These are phyloP conservation scores for Coreoperca whiteheadi DNA, from an alignment of 2,113 vertebrate species.

Conservation along the genomic window DNA sequence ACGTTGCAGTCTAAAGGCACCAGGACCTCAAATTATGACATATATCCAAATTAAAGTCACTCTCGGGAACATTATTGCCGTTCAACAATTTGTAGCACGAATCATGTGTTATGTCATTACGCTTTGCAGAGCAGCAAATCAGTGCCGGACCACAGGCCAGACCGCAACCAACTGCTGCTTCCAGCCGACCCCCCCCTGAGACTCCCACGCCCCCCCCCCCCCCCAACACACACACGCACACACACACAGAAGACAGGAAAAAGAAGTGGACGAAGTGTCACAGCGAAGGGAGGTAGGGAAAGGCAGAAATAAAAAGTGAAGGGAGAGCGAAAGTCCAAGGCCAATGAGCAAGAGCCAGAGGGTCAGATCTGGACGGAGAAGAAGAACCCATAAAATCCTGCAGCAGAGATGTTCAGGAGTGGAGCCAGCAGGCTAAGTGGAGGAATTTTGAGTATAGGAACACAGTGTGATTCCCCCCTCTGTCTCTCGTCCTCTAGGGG, in stretches of 20 bases:
- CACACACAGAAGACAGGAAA: slow-evolving; percentile 24
- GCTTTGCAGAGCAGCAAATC: slow-evolving; percentile 45
- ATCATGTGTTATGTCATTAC: slow-evolving; percentile 60
- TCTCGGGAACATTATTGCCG: slow-evolving; percentile 23
- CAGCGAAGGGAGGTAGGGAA: background rate
- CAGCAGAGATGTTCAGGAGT: background rate
- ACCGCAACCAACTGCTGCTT: slow-evolving; percentile 60
- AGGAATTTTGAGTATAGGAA: slow-evolving; percentile 77
- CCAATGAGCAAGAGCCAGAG: slow-evolving; percentile 19
- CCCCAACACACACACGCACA: slow-evolving; percentile 9
- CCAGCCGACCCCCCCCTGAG: slow-evolving; percentile 49
- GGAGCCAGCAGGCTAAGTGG: slow-evolving; percentile 21
- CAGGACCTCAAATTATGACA: slow-evolving; percentile 37
- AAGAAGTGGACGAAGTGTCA: slow-evolving; percentile 15
- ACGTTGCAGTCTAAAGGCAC: slow-evolving; percentile 3
- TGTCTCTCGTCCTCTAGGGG: slow-evolving; percentile 60
- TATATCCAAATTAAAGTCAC: slow-evolving; percentile 48
- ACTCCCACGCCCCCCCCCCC: slow-evolving; percentile 18
- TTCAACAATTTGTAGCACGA: slow-evolving; percentile 57
- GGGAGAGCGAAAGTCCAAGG: slow-evolving; percentile 42
- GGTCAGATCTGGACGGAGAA: slow-evolving; percentile 30
- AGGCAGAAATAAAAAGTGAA: slow-evolving; percentile 2
- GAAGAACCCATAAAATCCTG: slow-evolving; percentile 43
- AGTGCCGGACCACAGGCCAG: slow-evolving; percentile 59
- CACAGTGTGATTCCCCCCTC: slow-evolving; percentile 60